phyloP scores from a whole-genome alignment of 2,113 vertebrate genomes.

The Coreoperca whiteheadi region DNA sequence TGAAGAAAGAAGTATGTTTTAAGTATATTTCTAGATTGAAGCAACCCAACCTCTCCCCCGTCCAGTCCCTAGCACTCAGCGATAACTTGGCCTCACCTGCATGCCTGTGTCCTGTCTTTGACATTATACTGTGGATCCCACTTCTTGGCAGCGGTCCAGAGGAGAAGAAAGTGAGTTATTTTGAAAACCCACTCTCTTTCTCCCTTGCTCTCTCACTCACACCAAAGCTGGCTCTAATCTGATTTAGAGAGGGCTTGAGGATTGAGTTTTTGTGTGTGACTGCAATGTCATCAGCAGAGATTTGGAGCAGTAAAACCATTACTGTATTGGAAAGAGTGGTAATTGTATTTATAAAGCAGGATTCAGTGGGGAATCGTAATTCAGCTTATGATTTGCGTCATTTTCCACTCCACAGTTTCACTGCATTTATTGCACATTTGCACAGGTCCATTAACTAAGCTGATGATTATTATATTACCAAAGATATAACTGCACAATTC shows the following conservation, averaged over 20 bases:
- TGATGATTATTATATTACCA: slow-evolving; percentile 72
- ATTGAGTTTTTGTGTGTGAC: slow-evolving; percentile 41
- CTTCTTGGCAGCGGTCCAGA: slow-evolving; percentile 41
- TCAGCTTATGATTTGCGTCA: slow-evolving; percentile 63
- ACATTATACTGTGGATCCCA: slow-evolving; percentile 49
- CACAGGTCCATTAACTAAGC: slow-evolving; percentile 70
- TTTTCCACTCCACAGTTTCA: slow-evolving; percentile 60
- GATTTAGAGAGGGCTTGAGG: slow-evolving; percentile 57
- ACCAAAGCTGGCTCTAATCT: slow-evolving; percentile 63
- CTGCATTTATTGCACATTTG: slow-evolving; percentile 70
- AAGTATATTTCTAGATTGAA: slow-evolving; percentile 43
- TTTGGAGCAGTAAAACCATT: slow-evolving; percentile 66
- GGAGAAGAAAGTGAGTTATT: slow-evolving; percentile 46
- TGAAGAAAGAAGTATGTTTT: slow-evolving; percentile 10
- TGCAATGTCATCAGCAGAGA: slow-evolving; percentile 63
- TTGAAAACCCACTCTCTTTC: slow-evolving; percentile 5
- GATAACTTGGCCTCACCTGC: slow-evolving; percentile 29
- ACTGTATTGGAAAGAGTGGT: slow-evolving; percentile 60
- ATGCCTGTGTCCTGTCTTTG: slow-evolving; percentile 36
- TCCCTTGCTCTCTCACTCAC: slow-evolving; percentile 14
- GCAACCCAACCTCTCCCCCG: slow-evolving; percentile 4
- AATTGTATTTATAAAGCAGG: slow-evolving; percentile 65
- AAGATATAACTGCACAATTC: slow-evolving; percentile 56
- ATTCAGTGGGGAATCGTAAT: slow-evolving; percentile 50
- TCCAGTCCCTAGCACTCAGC: slow-evolving; percentile 26